These are phyloP conservation scores for Pseudomyrmex cubaensis DNA, from an alignment of 1,140 invertebrate genomes.

Conservation along the genomic window DNA sequence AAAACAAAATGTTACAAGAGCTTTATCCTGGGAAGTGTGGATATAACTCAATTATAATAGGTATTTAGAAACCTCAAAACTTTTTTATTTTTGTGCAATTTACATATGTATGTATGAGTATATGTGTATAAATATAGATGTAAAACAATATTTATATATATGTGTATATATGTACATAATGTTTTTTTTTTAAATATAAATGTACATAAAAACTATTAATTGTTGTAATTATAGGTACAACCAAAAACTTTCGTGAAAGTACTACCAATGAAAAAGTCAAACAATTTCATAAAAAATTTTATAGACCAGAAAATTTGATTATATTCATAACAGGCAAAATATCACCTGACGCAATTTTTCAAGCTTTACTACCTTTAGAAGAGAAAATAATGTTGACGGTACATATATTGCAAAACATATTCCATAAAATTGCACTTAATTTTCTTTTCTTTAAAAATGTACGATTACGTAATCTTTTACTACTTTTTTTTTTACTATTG, in stretches of 20 bases:
- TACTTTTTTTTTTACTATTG: background rate
- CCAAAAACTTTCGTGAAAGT: slow-evolving; percentile 93
- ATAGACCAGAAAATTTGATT: slow-evolving; percentile 94
- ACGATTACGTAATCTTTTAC: no score
- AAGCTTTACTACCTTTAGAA: slow-evolving; percentile 90
- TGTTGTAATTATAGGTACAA: slow-evolving; percentile 72
- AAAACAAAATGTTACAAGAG: slow-evolving; percentile 86
- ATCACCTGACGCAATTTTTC: slow-evolving; percentile 90
- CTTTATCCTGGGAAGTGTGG: slow-evolving; percentile 93
- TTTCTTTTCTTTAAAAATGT: no score
- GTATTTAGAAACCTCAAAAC: slow-evolving; percentile 82
- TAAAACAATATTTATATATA: no score
- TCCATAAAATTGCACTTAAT: no score
- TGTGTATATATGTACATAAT: no score
- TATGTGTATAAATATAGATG: background rate
- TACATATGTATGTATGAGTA: no score
- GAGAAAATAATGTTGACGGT: slow-evolving; percentile 92
- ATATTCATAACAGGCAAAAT: slow-evolving; percentile 94
- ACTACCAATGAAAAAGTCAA: slow-evolving; percentile 93
- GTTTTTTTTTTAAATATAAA: no score
- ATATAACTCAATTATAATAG: slow-evolving; percentile 94
- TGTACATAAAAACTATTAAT: no score
- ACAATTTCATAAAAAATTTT: slow-evolving; percentile 94
- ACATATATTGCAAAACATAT: slow-evolving; percentile 2
- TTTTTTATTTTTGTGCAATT: no score